A percentile compares a stretch with the other conserved stretches of the same genome.
phyloP scores from a whole-genome alignment of 2,113 vertebrate species.

The Osmerus mordax region DNA sequence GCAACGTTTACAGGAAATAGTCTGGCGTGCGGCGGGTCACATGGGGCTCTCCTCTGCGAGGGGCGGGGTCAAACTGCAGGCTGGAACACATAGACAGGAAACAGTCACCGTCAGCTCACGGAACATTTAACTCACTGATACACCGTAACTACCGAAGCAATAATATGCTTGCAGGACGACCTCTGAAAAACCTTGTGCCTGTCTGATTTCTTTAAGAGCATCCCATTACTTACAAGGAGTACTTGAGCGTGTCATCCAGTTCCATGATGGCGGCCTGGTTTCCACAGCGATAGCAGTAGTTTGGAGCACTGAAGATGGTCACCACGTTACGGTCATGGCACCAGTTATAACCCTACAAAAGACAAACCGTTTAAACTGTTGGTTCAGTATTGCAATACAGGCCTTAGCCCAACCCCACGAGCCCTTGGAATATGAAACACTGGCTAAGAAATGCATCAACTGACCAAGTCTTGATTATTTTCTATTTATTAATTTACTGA shows the following conservation, averaged over 20 bases:
- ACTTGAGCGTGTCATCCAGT: constrained; percentile 98
- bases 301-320: constrained; percentile 78
- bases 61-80: constrained; percentile 96
- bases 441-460: no score
- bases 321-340: constrained; percentile 76
- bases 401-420: neutral
- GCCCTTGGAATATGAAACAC: no score
- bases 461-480: no score
- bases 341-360: constrained; percentile 74
- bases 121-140: no score
- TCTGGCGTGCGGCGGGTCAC: constrained; percentile 80
- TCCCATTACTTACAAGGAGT: constrained; percentile 90
- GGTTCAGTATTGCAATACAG: neutral
- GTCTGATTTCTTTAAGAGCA: neutral
- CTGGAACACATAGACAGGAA: constrained; percentile 56
- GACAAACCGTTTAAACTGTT: neutral
- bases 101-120: neutral
- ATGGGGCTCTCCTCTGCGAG: constrained; percentile 92
- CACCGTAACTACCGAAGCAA: no score
- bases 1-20: constrained; percentile 90
- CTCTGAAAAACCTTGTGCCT: neutral
- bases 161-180: no score
- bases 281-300: constrained; percentile 77
- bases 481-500: no score
- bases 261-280: constrained; percentile 87